Base-by-base conservation (phyloP, 2,888 invertebrate genomes). In the Koerneria pararmatus region DNA sequence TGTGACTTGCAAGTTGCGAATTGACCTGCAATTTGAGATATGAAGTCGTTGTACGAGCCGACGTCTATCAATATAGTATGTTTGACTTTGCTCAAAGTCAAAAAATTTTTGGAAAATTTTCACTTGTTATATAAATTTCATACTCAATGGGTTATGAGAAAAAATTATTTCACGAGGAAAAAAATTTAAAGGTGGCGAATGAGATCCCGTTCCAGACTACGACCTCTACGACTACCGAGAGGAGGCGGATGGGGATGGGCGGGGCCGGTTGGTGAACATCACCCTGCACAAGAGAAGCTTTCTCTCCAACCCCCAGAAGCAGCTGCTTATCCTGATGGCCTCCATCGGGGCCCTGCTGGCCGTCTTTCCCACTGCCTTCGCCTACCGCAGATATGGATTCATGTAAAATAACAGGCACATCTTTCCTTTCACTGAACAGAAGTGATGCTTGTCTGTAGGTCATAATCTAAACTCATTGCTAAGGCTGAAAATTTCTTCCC, bases 251-350 rank as follows among this genome's bases (percentile, higher is more conserved):
- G 27, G 19, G 51, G 35, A 51, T 29, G 24, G 29, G 41, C 2
- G 53, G 53, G 19, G 51, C n/a, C 2, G 62, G 34, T 35, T 53
- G 37, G 31, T 1, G 29, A 53, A 54, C 35, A 35, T 35, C n/a
- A 35, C 53, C 3, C 19, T 53, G 1, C 35, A 32, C n/a, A 53
- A 31, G 19, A 31, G 63, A 1, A 53, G 24, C 15, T 63, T 54
- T 63, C 69, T 74, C n/a, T 74, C 71, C 8, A 72, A 71, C 62
- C 70, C 71, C 15, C 70, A 74, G 66, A 71, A 72, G 37, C 70
- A 71, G 29, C 68, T 69, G 0, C 49, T 74, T 19, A 72, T 74
- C 6, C 70, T 70, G 27, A 72, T 71, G 11, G 69, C 70, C 34
- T 65, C 74, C 0, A 65, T 74, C 22, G 74, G 71, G 2, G 70